Percentiles rank a stretch among this genome's conserved stretches.
These are phyloP conservation scores for Pyrocephalus nanus DNA, from an alignment of 2,797 vertebrate species.

Conservation along the genomic window DNA sequence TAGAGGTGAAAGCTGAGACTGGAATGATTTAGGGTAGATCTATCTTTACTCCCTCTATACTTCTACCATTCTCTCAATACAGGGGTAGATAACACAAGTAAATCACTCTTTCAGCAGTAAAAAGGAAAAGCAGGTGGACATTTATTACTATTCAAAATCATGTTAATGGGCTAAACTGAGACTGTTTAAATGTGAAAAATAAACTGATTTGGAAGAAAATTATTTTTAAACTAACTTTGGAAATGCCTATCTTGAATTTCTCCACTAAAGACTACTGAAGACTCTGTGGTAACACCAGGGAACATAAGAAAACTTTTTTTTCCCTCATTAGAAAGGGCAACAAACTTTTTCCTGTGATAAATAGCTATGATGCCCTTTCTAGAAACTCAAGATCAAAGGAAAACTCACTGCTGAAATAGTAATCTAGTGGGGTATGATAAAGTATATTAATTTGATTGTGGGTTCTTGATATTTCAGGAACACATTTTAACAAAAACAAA, in stretches of 20 bases:
- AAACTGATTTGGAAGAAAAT: constrained; percentile 1
- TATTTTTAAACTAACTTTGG: background rate
- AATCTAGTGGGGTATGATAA: background rate
- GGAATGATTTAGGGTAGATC: background rate
- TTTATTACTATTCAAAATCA: background rate
- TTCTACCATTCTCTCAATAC: background rate
- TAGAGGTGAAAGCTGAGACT: background rate
- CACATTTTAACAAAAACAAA: constrained; percentile 34
- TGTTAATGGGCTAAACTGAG: background rate
- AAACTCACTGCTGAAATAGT: background rate
- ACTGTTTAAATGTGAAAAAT: background rate
- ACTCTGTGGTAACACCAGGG: background rate
- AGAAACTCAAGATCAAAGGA: background rate
- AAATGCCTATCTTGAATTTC: background rate
- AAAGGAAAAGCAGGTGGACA: background rate
- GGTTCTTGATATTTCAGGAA: background rate
- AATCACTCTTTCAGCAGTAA: background rate
- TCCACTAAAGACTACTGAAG: background rate
- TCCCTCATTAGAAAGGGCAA: background rate
- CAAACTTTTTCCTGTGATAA: background rate
- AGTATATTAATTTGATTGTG: background rate
- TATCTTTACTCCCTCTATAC: background rate
- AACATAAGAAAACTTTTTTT: background rate
- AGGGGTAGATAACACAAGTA: background rate
- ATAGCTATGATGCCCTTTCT: background rate